Base-by-base conservation (phyloP, 2,797 vertebrate species). In the Zalophus californianus region DNA sequence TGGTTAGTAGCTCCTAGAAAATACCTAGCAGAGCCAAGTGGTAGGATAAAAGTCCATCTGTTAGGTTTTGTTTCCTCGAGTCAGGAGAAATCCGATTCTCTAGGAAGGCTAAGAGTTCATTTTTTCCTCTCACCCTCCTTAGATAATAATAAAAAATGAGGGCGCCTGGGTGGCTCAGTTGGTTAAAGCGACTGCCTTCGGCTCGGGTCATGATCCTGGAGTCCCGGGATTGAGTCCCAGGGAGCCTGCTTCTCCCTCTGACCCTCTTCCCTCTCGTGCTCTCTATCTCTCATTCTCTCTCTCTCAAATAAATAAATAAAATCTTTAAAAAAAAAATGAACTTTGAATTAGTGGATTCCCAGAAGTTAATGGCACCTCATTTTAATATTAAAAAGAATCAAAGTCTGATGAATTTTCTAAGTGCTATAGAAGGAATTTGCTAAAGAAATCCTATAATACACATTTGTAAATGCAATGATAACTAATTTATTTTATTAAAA, bases 401-500 rank as follows among this genome's bases (percentile, higher is more conserved):
- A 75, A 82, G 9, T 77, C 85, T 58, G 23, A 56, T 70, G 83
- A 87, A 48, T 64, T 25, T 29, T 75, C n/a, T 56, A 54, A 85
- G 41, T 50, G 50, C 52, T 70, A 13, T 35, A 50, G 7, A 29
- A 90, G 50, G 41, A 75, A 29, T 94, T 90, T 84, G 29, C 18
- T 90, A 56, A 90, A 73, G 14, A 77, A 27, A 73, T 29, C 41
- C 21, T 52, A 3, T 20, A 38, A 68, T 66, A 11, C 21, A 50
- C 32, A 60, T 83, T 27, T 38, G 1, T 75, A 89, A 78, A 70
- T 20, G 52, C 83, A 78, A 44, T 93, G 44, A 68, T 60, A 50
- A 16, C 48, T 60, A 32, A 70, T 82, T 58, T 92, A 54, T 50
- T 86, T 94, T 94, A 62, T 75, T 91, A 73, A 54, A 89, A 60